phyloP scores from a whole-genome alignment of 2,797 vertebrate species.

The Phoeniculus purpureus region DNA sequence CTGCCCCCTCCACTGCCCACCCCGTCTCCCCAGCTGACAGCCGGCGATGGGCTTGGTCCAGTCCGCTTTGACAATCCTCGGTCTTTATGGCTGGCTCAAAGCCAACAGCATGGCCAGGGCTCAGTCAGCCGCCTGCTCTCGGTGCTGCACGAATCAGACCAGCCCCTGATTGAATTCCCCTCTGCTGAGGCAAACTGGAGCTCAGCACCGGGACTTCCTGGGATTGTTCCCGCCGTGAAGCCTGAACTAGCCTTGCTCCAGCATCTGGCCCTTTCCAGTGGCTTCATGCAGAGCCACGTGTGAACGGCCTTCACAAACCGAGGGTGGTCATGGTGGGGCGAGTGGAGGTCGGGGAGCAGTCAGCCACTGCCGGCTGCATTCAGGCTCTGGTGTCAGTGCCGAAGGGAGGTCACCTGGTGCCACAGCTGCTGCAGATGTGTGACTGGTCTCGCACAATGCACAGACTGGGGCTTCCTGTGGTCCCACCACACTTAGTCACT shows the following conservation, averaged over 20 bases:
- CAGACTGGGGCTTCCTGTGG: not conserved
- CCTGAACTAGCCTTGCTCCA: not conserved
- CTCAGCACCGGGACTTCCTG: conserved; percentile 38
- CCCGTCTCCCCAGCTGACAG: not conserved
- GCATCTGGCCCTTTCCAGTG: not conserved
- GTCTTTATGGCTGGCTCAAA: conserved; percentile 14
- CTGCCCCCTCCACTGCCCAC: not conserved
- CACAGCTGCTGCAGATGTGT: not conserved
- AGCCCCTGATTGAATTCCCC: conserved; percentile 45
- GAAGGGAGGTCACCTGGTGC: not conserved
- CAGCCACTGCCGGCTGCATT: rapidly evolving
- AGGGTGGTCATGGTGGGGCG: not conserved
- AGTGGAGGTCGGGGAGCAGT: not conserved
- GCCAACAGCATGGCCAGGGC: conserved; percentile 24
- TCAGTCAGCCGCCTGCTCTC: conserved; percentile 11
- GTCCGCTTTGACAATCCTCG: not conserved
- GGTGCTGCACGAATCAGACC: not conserved
- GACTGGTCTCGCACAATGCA: not conserved
- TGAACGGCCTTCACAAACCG: not conserved
- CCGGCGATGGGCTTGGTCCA: not conserved
- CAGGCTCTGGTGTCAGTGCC: not conserved
- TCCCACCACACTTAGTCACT: rapidly evolving
- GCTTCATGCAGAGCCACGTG: not conserved
- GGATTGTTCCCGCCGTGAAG: conserved; percentile 28
- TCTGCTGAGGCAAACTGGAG: conserved; percentile 22